These are phyloP conservation scores for Acleris holmiana DNA, from an alignment of 2,888 invertebrate species.

Conservation along the genomic window DNA sequence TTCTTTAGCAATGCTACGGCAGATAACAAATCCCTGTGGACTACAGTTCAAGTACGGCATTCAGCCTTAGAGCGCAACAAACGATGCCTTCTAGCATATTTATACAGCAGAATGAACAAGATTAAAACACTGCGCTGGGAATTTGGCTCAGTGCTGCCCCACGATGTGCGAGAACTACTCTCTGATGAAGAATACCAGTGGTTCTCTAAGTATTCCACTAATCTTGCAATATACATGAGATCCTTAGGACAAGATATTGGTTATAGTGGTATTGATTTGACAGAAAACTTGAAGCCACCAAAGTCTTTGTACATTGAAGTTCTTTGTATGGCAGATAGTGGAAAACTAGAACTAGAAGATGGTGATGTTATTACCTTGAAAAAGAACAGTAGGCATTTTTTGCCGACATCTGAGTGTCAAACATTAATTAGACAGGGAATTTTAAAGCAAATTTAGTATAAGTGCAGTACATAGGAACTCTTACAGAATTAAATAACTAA, in stretches of 20 bases:
- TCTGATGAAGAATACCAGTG: constrained; percentile 93
- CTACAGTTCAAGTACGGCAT: constrained; percentile 93
- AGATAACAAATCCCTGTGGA: constrained; percentile 86
- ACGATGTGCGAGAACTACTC: constrained; percentile 91
- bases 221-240: constrained; percentile 94
- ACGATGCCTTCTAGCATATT: constrained; percentile 93
- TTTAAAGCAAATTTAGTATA: constrained; percentile 88
- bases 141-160: constrained; percentile 95
- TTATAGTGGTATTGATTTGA: constrained; percentile 91
- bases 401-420: constrained; percentile 95
- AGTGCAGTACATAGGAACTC: not conserved
- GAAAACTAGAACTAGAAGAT: constrained; percentile 96
- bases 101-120: constrained; percentile 91
- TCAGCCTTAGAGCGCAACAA: constrained; percentile 94
- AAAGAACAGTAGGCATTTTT: constrained; percentile 95
- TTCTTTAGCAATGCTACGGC: constrained; percentile 76
- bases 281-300: constrained; percentile 94
- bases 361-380: constrained; percentile 95
- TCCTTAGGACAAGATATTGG: constrained; percentile 90
- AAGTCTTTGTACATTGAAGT: constrained; percentile 97
- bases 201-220: constrained; percentile 94
- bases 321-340: constrained; percentile 94
- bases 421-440: constrained; percentile 95
- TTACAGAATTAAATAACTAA: not conserved
- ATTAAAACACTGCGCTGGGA: constrained; percentile 97